Evolutionary conservation across 2,113 vertebrate genomes (phyloP), one percentile per base, ranked within the genome.

Genomic region (Periophthalmodon schlosseri): DNA sequence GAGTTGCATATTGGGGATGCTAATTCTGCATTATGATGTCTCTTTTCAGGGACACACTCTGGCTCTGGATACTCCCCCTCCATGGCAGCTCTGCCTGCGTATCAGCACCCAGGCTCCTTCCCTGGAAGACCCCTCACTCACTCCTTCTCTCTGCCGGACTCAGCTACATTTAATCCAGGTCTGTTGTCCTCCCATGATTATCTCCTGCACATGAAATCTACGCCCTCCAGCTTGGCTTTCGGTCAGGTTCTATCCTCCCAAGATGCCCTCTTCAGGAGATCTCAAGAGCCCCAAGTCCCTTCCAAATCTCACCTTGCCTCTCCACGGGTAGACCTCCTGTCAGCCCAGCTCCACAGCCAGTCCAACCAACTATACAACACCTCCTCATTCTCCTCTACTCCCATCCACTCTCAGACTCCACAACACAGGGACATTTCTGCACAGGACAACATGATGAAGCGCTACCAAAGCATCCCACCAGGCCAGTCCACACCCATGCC

Each of bases 381-480:
- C 0, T 94, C 95, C 0, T 93, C 96, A 2, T 96, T 96, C 82
- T 96, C 95, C 0, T 92, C 91, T 93, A 54, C 69, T 68, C 0
- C 84, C 0, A 46, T 70, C 0, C 94, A 74, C n/a, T 54, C 86
- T 16, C 85, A 92, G 68, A 81, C 92, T 74, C 0, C 90, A 83
- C 23, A 94, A 0, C 95, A 96, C 12, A 91, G 95, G 69, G 89
- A 94, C 23, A 84, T 96, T 7, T 93, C 96, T 5, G 80, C 88
- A 0, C 96, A 97, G 81, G 96, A 98, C 88, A 97, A 95, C 2
- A 96, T 98, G 74, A 97, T 98, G 74, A 98, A 98, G 78, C 96
- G 97, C 92, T 98, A 96, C 91, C 96, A 97, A 74, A 93, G 95
- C 1, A 95, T 95, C 0, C 82, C 92, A 8, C 81, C 88, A 0